Evolutionary conservation across 64 coral and sea anemone species (phyloP).

Genomic region (Actinia tenebrosa): DNA sequence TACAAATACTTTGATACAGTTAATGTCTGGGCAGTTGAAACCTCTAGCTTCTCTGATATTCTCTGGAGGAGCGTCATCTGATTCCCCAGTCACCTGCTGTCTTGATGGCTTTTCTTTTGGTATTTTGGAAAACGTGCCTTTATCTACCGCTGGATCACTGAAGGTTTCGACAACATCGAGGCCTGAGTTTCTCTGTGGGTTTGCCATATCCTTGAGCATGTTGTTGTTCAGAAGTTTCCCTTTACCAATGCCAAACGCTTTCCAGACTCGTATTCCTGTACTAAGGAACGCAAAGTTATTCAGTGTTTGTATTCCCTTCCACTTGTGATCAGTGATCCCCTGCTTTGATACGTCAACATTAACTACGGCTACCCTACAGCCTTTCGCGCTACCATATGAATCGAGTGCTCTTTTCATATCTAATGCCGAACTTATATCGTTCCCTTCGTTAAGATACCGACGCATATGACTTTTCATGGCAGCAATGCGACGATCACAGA

Average conservation of each 20-base stretch:
- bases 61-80: background rate
- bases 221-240: slow-evolving; percentile 24
- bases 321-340: slow-evolving; percentile 36
- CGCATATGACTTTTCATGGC: slow-evolving; percentile 63
- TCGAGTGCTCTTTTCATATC: slow-evolving; percentile 57
- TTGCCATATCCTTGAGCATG: slow-evolving; percentile 10
- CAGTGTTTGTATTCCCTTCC: slow-evolving; percentile 37
- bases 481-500: slow-evolving; percentile 40
- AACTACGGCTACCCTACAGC: slow-evolving; percentile 7
- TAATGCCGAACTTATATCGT: slow-evolving; percentile 43
- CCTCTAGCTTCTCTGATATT: background rate
- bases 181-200: slow-evolving; percentile 23
- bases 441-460: slow-evolving; percentile 44
- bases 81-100: background rate
- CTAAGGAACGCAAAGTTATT: background rate
- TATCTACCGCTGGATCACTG: slow-evolving; percentile 33
- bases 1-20: slow-evolving; percentile 24
- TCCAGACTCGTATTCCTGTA: background rate
- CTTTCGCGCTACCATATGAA: background rate
- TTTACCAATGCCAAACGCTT: slow-evolving; percentile 30
- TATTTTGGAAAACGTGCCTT: slow-evolving; percentile 25
- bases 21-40: slow-evolving; percentile 25
- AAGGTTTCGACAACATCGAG: slow-evolving; percentile 21
- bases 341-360: slow-evolving; percentile 29
- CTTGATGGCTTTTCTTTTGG: background rate